Percentiles rank a stretch among this genome's conserved stretches.
Evolutionary conservation across 2,888 invertebrate species (phyloP).

Genomic region (Drosophila trichaetosa): DNA sequence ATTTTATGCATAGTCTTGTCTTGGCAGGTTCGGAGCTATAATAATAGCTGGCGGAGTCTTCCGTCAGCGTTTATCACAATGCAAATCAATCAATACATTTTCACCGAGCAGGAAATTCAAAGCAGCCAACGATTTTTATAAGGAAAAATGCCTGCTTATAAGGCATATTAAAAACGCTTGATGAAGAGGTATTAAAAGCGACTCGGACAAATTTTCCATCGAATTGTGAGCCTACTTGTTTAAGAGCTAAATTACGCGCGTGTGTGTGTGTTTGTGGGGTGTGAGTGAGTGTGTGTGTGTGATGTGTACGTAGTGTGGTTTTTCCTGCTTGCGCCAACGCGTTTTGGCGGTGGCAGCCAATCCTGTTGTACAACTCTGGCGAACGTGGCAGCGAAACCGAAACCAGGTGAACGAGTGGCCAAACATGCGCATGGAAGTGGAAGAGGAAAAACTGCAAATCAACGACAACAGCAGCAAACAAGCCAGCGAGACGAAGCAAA

Average conservation of each 20-base stretch:
- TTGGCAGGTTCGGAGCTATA: slow-evolving; percentile 25
- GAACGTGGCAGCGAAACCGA: slow-evolving; percentile 55
- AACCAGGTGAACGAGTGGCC: slow-evolving; percentile 76
- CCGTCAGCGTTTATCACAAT: slow-evolving; percentile 42
- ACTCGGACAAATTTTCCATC: slow-evolving; percentile 32
- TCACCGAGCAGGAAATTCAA: slow-evolving; percentile 60
- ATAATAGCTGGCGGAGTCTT: slow-evolving; percentile 50
- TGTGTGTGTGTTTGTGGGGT: slow-evolving; percentile 9
- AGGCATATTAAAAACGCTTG: slow-evolving; percentile 29
- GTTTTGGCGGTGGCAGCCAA: slow-evolving; percentile 53
- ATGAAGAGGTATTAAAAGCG: slow-evolving; percentile 35
- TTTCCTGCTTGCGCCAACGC: slow-evolving; percentile 75
- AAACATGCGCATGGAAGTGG: slow-evolving; percentile 56
- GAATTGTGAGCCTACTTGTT: slow-evolving; percentile 28
- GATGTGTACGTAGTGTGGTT: slow-evolving; percentile 55
- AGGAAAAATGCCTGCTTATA: slow-evolving; percentile 30
- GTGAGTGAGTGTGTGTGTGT: slow-evolving; percentile 26
- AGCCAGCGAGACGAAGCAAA: slow-evolving; percentile 47
- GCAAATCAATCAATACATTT: slow-evolving; percentile 71
- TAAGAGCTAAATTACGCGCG: slow-evolving; percentile 51
- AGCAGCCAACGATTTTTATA: slow-evolving; percentile 27
- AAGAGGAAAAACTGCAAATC: slow-evolving; percentile 51
- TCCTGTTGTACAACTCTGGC: slow-evolving; percentile 71
- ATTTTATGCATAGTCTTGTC: slow-evolving; percentile 59
- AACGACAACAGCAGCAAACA: slow-evolving; percentile 21